Conservation (phyloP, 2,888 invertebrate genomes). For the Hetaerina titia region DNA sequence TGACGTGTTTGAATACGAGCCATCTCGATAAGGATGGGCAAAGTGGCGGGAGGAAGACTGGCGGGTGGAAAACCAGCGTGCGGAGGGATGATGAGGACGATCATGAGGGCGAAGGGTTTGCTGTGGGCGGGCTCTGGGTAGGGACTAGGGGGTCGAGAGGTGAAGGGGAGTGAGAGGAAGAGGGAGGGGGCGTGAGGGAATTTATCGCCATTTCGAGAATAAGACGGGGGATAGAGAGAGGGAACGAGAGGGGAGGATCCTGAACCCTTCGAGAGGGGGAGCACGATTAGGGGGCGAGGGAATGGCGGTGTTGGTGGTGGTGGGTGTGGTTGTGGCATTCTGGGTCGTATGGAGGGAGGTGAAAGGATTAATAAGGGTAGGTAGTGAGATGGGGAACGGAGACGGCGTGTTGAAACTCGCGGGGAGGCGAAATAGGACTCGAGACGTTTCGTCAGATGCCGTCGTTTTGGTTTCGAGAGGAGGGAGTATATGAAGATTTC, state of each 20-base stretch:
- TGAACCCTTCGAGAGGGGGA: too few relatives aligned
- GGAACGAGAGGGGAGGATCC: neutral
- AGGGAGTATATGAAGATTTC: neutral
- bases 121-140: neutral
- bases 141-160: neutral
- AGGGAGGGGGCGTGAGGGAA: neutral
- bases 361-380: neutral
- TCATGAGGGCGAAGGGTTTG: neutral
- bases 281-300: neutral
- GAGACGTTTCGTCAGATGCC: slow-evolving; percentile 17
- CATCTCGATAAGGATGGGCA: slow-evolving; percentile 50
- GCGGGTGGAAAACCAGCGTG: neutral
- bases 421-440: neutral
- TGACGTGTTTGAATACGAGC: slow-evolving; percentile 49
- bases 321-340: neutral
- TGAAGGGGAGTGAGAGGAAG: neutral
- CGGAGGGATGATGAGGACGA: neutral
- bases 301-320: neutral
- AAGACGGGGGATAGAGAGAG: neutral
- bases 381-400: neutral
- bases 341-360: neutral
- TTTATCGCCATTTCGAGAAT: neutral
- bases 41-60: slow-evolving; percentile 8
- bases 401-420: neutral
- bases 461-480: neutral